Evolutionary conservation across 2,797 vertebrate species (phyloP), one percentile per base, ranked within the genome.

Genomic region (Parambassis ranga): DNA sequence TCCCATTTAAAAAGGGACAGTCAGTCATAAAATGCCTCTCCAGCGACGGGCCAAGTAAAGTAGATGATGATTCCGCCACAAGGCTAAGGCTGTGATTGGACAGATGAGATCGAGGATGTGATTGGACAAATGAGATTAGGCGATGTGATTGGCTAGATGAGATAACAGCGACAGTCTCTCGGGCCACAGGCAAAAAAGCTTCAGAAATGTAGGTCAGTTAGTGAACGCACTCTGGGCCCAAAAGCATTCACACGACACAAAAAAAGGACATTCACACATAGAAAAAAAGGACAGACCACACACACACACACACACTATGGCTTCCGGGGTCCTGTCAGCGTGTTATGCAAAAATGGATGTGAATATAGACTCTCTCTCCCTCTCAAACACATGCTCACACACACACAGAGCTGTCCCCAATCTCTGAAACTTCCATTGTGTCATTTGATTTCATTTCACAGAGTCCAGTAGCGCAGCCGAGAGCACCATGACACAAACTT

Each of bases 171-270:
- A 71, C 59, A 66, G 77, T 79, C 86, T 77, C 68, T 38, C 2
- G 48, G 67, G 77, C 79, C 68, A 72, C 32, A 7, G 79, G 82
- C 69, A 61, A 71, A 86, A n/a, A 84, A 78, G 56, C 42, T 65
- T 22, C 46, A 19, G 39, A 74, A 66, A 88, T 83, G 71, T 86
- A 88, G 87, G 84, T 83, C 83, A 87, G 59, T 47, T 36, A 65
- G 69, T 13, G 47, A 81, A 77, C 50, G 28, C 70, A 65, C 48
- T 41, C 24, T 18, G 28, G 36, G 75, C 67, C 81, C 74, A 69
- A 83, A 80, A 75, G 62, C 75, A 15, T 71, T 74, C 23, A 81
- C 74, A 81, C 75, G 73, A 83, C 68, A 70, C 23, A 39, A 55
- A 3, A 53, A 48, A 37, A 20, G 50, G 44, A 59, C 42, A 53